These are phyloP conservation scores for Drosophila setifemur DNA, from an alignment of 1,140 invertebrate genomes.

Conservation along the genomic window DNA sequence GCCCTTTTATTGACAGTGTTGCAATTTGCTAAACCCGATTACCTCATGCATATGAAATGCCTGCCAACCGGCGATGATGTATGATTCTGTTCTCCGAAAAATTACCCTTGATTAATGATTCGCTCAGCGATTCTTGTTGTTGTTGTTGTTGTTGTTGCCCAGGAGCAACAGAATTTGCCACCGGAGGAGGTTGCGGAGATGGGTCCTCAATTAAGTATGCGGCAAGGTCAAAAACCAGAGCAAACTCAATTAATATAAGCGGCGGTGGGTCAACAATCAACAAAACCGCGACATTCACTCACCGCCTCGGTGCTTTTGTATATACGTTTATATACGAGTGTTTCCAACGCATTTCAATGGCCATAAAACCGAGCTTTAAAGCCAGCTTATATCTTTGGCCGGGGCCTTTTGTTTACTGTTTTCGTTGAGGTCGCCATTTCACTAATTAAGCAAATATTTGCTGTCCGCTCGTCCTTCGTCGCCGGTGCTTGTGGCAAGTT, in stretches of 20 bases:
- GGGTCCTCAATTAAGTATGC: slow-evolving; percentile 50
- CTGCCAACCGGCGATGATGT: slow-evolving; percentile 41
- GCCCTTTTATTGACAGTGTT: slow-evolving; percentile 68
- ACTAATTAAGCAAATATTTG: slow-evolving; percentile 81
- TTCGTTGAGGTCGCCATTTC: slow-evolving; percentile 54
- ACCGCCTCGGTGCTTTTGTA: no score
- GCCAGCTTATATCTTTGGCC: slow-evolving; percentile 56
- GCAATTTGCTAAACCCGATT: slow-evolving; percentile 73
- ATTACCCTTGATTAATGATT: slow-evolving; percentile 47
- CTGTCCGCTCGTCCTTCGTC: slow-evolving; percentile 13
- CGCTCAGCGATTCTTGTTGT: no score
- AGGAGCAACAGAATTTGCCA: slow-evolving; percentile 16
- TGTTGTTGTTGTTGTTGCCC: no score
- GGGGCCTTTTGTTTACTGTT: slow-evolving; percentile 1
- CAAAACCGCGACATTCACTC: slow-evolving; percentile 16
- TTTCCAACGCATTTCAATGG: slow-evolving; percentile 25
- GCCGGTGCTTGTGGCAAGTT: slow-evolving; percentile 36
- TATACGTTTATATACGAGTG: no score
- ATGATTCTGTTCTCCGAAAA: slow-evolving; percentile 26
- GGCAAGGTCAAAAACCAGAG: slow-evolving; percentile 68
- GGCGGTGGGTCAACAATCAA: slow-evolving; percentile 60
- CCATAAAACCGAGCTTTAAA: slow-evolving; percentile 62
- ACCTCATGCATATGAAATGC: slow-evolving; percentile 70
- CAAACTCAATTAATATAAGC: slow-evolving; percentile 80
- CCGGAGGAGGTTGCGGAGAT: background rate